phyloP scores from a whole-genome alignment of 2,888 invertebrate species.

The Crocallis elinguaria region DNA sequence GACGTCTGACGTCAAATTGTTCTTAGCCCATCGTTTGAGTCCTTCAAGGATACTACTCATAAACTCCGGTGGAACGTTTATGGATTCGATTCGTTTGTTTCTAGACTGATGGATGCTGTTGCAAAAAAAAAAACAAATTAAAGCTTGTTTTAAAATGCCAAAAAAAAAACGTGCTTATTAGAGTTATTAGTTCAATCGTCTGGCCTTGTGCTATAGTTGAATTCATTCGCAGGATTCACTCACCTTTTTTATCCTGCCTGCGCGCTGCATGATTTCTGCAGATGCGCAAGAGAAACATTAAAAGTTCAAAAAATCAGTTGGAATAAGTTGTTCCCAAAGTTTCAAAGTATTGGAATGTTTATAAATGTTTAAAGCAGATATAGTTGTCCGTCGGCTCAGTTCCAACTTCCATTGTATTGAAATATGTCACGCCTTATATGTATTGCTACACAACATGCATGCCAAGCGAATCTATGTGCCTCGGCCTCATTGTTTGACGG shows the following conservation, averaged over 20 bases:
- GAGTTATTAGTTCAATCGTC: no score
- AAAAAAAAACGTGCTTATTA: no score
- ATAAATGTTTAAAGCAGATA: constrained; percentile 4
- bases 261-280: no score
- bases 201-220: no score
- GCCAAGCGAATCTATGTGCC: constrained; percentile 10
- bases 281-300: no score
- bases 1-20: constrained; percentile 35
- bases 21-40: constrained; percentile 13
- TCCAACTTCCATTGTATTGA: constrained; percentile 27
- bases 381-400: constrained; percentile 5
- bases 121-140: no score
- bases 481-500: constrained; percentile 42
- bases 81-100: no score
- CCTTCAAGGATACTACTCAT: constrained; percentile 16
- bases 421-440: constrained; percentile 27
- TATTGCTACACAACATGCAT: constrained; percentile 17
- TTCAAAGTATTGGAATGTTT: not conserved
- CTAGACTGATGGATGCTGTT: no score
- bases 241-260: no score
- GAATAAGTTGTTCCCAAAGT: not conserved
- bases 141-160: no score
- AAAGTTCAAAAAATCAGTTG: no score
- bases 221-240: no score
- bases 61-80: constrained; percentile 3